Base-by-base conservation (phyloP, 1,140 invertebrate species). In the Calephelis nemesis region DNA sequence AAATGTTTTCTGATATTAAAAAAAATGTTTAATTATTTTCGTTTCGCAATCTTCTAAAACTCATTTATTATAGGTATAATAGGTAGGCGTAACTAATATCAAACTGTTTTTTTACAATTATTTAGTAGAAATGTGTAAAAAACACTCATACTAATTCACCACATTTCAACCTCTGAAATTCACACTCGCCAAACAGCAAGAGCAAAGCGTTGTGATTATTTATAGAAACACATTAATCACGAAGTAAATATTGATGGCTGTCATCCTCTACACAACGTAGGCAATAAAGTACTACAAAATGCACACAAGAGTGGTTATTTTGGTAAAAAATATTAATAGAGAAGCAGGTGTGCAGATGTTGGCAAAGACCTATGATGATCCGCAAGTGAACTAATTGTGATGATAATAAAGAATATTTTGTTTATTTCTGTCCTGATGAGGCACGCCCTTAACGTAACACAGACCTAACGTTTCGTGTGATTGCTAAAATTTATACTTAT, bases 251-350 rank as follows among this genome's bases (percentile, higher is more conserved):
- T 49, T 65, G 49, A 54, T 49, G 30, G 63, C 49, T 40, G 40
- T 52, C 19, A 40, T 15, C 50, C 19, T 42, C 30, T 65, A 65
- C 42, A 47, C 12, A 65, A n/a, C 48, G 48, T 65, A 49, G 19
- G 30, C 47, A 49, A 49, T 49, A 49, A 39, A 54, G 52, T 63
- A 65, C 69, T 65, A 67, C 67, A 74, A 70, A 74, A 66, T 73
- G 71, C 72, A 76, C 62, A 63, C 65, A 69, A 50, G 42, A 42
- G 63, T 65, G 68, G 78, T 79, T 88, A 87, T 87, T 87, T 85
- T 85, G 74, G 75, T 76, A 50, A 76, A 83, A 88, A 88, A 89
- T 90, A 90, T 90, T 90, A 87, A 89, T 90, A 90, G 87, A 83
- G 64, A 72, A 78, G 77, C 87, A 90, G 87, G 87, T 90, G 87